phyloP scores from a whole-genome alignment of 2,113 vertebrate species.

The Calidris pygmaea region DNA sequence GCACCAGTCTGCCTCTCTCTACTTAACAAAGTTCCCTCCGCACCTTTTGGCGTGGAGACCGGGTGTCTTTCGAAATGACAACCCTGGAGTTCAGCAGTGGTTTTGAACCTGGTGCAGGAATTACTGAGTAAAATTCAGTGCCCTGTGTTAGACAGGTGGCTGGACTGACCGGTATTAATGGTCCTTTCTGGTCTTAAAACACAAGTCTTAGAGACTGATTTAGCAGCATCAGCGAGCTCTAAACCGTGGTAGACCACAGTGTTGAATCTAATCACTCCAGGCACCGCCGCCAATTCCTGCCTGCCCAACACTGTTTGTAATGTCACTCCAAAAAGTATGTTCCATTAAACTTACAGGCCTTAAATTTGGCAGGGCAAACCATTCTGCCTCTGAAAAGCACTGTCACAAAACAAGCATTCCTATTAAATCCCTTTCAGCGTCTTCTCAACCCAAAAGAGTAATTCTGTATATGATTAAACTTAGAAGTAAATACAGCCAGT shows the following conservation, averaged over 20 bases:
- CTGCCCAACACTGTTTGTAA: constrained; percentile 1
- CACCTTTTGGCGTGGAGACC: not conserved
- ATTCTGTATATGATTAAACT: constrained; percentile 62
- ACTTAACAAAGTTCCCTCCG: not conserved
- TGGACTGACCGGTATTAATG: not conserved
- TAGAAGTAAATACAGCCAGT: constrained; percentile 61
- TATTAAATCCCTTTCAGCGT: constrained; percentile 33
- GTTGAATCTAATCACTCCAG: constrained; percentile 6
- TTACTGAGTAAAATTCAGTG: not conserved
- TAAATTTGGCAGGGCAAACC: constrained; percentile 39
- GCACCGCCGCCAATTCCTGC: not conserved
- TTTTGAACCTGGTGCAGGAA: not conserved
- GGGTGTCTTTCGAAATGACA: not conserved
- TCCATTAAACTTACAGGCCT: constrained; percentile 21
- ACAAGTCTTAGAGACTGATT: not conserved
- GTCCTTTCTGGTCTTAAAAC: constrained; percentile 28
- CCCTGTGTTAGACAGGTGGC: not conserved
- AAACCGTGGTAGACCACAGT: not conserved
- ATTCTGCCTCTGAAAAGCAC: constrained; percentile 38
- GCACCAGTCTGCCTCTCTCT: not conserved
- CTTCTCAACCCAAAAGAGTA: constrained; percentile 53
- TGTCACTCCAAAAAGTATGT: constrained; percentile 34
- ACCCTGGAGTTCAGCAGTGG: not conserved
- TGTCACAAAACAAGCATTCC: constrained; percentile 56
- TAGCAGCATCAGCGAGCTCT: not conserved